Conservation (phyloP, 37 sponge, comb jelly and placozoan genomes). For the Chondrilla cf. caribensis region DNA sequence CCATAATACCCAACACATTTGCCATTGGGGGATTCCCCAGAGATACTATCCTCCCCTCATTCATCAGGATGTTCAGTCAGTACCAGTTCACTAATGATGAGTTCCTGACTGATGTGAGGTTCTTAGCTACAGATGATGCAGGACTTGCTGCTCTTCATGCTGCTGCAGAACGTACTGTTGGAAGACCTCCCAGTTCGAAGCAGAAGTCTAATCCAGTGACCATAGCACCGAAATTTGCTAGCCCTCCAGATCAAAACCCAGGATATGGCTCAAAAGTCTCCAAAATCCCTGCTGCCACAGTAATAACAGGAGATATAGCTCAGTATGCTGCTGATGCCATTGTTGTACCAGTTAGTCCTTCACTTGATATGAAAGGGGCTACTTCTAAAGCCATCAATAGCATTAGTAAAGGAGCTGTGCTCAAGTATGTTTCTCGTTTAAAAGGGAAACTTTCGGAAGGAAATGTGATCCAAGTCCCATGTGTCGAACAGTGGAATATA, state of each 20-base stretch:
- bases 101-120: conserved; percentile 6
- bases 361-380: neutral
- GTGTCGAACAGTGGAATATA: too few relatives aligned
- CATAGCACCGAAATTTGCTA: too few relatives aligned
- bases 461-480: too few relatives aligned
- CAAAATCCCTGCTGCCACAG: too few relatives aligned
- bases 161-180: neutral
- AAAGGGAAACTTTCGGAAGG: too few relatives aligned
- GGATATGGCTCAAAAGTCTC: too few relatives aligned
- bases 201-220: too few relatives aligned
- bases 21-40: neutral
- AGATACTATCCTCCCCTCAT: neutral
- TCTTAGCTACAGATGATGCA: neutral
- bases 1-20: conserved; percentile 20
- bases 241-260: too few relatives aligned
- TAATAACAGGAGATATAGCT: neutral
- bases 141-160: neutral
- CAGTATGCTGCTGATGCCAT: neutral
- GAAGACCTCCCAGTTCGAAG: too few relatives aligned
- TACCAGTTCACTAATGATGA: conserved; percentile 19
- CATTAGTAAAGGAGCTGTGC: neutral
- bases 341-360: conserved; percentile 2
- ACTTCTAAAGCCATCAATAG: neutral
- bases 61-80: neutral
- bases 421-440: too few relatives aligned